Base-by-base conservation (phyloP, 2,888 invertebrate species). In the Sarcophaga caerulescens region DNA sequence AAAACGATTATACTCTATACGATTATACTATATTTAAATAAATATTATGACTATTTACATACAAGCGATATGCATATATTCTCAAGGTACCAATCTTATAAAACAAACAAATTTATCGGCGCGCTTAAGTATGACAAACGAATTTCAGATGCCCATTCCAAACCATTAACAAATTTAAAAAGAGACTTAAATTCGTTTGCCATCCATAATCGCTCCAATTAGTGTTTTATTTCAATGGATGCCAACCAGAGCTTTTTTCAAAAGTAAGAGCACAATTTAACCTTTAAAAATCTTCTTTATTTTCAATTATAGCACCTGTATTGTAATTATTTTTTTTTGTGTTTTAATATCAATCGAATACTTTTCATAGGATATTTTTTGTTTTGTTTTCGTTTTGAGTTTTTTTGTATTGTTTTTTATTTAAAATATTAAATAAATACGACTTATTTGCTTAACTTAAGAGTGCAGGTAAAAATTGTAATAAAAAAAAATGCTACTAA, bases 351-450 rank as follows among this genome's bases (percentile, higher is more conserved):
- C n/a, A 57, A 23, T 57, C 25, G 57, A 35, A 59, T 19, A 35
- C 25, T 35, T 73, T 60, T 45, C 8, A 73, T 59, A 52, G 35
- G 6, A 0, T 35, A 35, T 35, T 35, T 35, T 35, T 44, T 44
- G 0, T 14, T 68, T 21, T 21, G 1, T 47, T 44, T 12, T 44
- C n/a, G 47, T 68, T 45, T 45, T 19, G 8, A 45, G 19, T 3
- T 19, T 68, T 45, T 12, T 5, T 19, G 11, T 71, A 6, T 57
- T 25, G 2, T 21, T 44, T 19, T 44, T 76, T 59, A 76, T 68
- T 71, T 70, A 47, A 84, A 86, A 74, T 71, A 71, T 25, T 80
- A 73, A 78, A 86, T 84, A 86, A 84, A 84, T 84, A 84, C 66
- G 35, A 62, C 84, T 86, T 86, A 84, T 8, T 35, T 63, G 74